These are phyloP conservation scores for Hippocampus comes DNA, from an alignment of 2,113 vertebrate genomes.

Conservation along the genomic window DNA sequence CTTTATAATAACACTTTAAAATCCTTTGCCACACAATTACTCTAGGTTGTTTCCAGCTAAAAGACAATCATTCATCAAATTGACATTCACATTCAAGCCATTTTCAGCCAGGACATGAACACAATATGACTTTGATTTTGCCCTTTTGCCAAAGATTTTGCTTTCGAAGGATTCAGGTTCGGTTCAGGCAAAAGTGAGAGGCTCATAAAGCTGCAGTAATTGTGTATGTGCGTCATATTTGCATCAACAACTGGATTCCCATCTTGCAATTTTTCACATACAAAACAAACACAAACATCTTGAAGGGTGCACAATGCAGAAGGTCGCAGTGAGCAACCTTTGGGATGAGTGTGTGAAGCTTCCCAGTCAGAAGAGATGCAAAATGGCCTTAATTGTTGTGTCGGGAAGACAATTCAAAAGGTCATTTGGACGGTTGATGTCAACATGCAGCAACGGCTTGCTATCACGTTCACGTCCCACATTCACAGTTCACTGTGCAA, in stretches of 20 bases:
- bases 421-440: slow-evolving; percentile 21
- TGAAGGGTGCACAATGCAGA: background rate
- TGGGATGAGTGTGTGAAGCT: slow-evolving; percentile 26
- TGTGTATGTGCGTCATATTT: background rate
- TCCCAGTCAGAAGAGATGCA: slow-evolving; percentile 13
- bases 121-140: too few relatives aligned
- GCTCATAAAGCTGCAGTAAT: slow-evolving; percentile 2
- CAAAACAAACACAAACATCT: background rate
- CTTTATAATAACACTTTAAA: too few relatives aligned
- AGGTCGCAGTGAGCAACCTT: slow-evolving; percentile 20
- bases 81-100: too few relatives aligned
- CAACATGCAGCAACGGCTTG: background rate
- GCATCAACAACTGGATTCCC: background rate
- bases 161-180: too few relatives aligned
- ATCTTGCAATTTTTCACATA: background rate
- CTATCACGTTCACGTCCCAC: background rate
- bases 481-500: background rate
- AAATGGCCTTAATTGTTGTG: slow-evolving; percentile 9
- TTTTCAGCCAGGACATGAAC: too few relatives aligned
- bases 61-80: too few relatives aligned
- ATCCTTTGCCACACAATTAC: too few relatives aligned
- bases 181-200: too few relatives aligned
- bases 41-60: too few relatives aligned
- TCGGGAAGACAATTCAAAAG: slow-evolving; percentile 27
- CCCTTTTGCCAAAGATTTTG: too few relatives aligned